Evolutionary conservation across 2,888 invertebrate species (phyloP).

Genomic region (Nomada hirtipes): DNA sequence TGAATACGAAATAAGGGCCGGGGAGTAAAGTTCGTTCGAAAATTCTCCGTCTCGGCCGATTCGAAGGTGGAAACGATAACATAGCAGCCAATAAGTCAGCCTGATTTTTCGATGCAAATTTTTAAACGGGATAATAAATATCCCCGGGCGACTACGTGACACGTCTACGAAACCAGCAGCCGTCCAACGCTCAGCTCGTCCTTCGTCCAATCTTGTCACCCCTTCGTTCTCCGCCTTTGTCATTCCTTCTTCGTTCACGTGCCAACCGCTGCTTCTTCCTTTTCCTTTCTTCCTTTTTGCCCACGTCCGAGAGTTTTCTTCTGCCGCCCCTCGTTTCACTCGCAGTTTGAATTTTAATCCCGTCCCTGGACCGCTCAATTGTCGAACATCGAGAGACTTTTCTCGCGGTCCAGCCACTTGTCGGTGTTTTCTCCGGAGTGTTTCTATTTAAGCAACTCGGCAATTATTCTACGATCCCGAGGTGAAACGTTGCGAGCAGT

Average conservation of each 20-base stretch:
- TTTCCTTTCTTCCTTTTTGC: background rate
- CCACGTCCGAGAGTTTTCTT: conserved; percentile 4
- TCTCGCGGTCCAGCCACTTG: background rate
- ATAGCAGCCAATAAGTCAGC: conserved; percentile 49
- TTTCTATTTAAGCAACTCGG: background rate
- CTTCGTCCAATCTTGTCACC: conserved; percentile 54
- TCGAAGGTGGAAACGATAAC: conserved; percentile 16
- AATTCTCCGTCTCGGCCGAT: background rate
- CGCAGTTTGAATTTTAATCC: conserved; percentile 62
- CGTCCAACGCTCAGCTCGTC: conserved; percentile 30
- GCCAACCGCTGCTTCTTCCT: background rate
- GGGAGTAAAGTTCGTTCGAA: conserved; percentile 29
- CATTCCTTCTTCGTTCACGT: background rate
- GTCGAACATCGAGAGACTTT: conserved; percentile 20
- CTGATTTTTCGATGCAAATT: conserved; percentile 73
- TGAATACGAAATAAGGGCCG: conserved; percentile 30
- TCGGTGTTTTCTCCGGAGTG: background rate
- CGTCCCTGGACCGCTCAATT: conserved; percentile 13
- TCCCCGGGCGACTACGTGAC: conserved; percentile 56
- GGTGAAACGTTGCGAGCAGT: background rate
- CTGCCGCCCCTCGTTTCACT: conserved; percentile 31
- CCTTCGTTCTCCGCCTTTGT: conserved; percentile 10
- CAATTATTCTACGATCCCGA: background rate
- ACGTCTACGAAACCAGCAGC: conserved; percentile 54
- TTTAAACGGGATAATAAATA: conserved; percentile 76